Conservation (phyloP, 2,113 vertebrate genomes). For the Ageneiosus marmoratus region DNA sequence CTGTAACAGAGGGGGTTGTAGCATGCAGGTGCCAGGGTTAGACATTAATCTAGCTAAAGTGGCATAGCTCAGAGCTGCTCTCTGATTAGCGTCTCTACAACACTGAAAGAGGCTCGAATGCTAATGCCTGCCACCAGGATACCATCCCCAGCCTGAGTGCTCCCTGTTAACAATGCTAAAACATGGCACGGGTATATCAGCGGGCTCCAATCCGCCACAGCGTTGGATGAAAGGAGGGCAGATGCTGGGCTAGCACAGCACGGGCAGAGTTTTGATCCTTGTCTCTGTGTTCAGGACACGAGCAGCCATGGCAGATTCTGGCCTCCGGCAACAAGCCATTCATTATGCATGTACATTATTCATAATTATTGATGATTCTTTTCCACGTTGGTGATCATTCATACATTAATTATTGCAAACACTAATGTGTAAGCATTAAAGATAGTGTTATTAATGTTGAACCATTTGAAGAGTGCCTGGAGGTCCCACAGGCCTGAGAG, state of each 20-base stretch:
- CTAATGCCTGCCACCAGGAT: conserved; percentile 61
- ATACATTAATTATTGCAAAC: conserved; percentile 85
- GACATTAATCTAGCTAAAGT: conserved; percentile 72
- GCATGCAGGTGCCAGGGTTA: conserved; percentile 70
- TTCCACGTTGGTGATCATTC: conserved; percentile 86
- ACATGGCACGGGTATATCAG: conserved; percentile 56
- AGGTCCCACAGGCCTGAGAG: conserved; percentile 55
- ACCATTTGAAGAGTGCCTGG: conserved; percentile 63
- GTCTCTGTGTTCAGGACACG: conserved; percentile 78
- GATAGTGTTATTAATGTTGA: conserved; percentile 82
- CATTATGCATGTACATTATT: conserved; percentile 89
- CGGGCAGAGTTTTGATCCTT: conserved; percentile 75
- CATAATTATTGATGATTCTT: conserved; percentile 90
- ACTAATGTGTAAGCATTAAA: conserved; percentile 80
- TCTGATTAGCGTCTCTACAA: conserved; percentile 67
- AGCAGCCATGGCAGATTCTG: conserved; percentile 79
- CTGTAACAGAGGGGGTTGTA: conserved; percentile 57
- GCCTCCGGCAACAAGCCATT: conserved; percentile 83
- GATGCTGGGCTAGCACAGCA: conserved; percentile 64
- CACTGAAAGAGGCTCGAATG: conserved; percentile 60
- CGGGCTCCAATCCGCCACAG: conserved; percentile 43
- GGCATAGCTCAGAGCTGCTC: conserved; percentile 60
- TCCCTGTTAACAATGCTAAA: conserved; percentile 53
- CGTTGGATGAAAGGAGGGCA: conserved; percentile 50
- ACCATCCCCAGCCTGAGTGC: conserved; percentile 49